Percentiles rank a stretch among this genome's conserved stretches.
Evolutionary conservation across 2,113 vertebrate genomes (phyloP).

Genomic region (Hydropotes inermis): DNA sequence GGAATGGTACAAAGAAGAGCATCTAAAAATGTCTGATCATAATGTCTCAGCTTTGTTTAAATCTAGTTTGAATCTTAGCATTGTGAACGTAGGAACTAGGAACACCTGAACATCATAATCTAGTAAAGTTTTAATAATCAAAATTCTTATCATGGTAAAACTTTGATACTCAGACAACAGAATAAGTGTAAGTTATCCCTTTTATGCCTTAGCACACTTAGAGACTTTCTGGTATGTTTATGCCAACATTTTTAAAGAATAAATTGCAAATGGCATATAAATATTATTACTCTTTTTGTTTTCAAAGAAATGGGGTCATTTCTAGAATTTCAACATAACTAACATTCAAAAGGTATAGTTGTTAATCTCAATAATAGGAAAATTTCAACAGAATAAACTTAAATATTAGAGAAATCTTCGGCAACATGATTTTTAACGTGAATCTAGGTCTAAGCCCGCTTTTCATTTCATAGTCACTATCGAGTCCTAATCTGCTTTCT

Average conservation of each 20-base stretch:
- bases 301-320: constrained; percentile 21
- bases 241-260: constrained; percentile 7
- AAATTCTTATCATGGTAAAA: constrained; percentile 24
- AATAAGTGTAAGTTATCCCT: background rate
- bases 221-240: constrained; percentile 6
- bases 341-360: background rate
- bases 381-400: background rate
- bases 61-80: background rate
- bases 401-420: constrained; percentile 28
- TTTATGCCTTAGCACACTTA: background rate
- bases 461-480: constrained; percentile 5
- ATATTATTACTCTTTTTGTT: background rate
- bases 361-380: background rate
- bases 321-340: background rate
- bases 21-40: constrained; percentile 16
- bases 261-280: background rate
- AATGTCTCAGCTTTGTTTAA: constrained; percentile 2
- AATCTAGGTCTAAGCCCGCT: background rate
- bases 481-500: background rate
- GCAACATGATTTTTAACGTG: constrained; percentile 8
- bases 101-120: background rate
- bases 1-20: constrained; percentile 2
- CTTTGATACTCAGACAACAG: background rate
- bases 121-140: constrained; percentile 26
- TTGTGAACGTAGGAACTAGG: constrained; percentile 7